Base-by-base conservation (phyloP, 2,113 vertebrate genomes). In the Myxocyprinus asiaticus region DNA sequence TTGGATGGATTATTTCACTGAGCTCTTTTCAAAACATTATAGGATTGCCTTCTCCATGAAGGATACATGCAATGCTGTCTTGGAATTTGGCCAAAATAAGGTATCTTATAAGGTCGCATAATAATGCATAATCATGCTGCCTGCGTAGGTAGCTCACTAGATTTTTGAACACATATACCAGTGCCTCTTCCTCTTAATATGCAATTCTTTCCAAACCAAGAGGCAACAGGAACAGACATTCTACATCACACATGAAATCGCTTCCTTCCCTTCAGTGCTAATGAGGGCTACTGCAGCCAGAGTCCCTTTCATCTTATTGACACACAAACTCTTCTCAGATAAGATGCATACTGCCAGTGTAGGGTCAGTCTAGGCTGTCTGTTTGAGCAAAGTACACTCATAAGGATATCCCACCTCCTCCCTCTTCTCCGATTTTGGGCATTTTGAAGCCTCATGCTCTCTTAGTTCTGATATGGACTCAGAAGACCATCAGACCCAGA, bases 391-490 rank as follows among this genome's bases (percentile, higher is more conserved):
- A 86, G 86, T 92, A 91, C 75, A 86, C 43, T 14, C 87, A 85
- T 86, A 70, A 90, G 92, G 91, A 92, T 93, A 92, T 91, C 93
- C 95, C 91, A 42, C 87, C 69, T 87, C 86, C 82, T 87, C 76
- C 22, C 22, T 33, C 81, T 86, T 83, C 84, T 86, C 81, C 78
- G 86, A 82, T 85, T 85, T 89, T 91, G 90, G 93, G 92, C 93
- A 93, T 95, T 97, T 96, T 96, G 93, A 96, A 96, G 94, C 94
- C 88, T 95, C 94, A 95, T 92, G 93, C 94, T 93, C 88, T 95
- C 95, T 96, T 94, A 94, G 94, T 93, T 93, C 22, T 33, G 22
- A 33, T 33, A 33, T 33, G 22, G 22, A 33, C 22, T 93, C 93
- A 91, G 94, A 93, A 86, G 86, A 92, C 90, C 92, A 87, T 65